These are phyloP conservation scores for Spea hammondii DNA, from an alignment of 2,797 vertebrate species.

Conservation along the genomic window DNA sequence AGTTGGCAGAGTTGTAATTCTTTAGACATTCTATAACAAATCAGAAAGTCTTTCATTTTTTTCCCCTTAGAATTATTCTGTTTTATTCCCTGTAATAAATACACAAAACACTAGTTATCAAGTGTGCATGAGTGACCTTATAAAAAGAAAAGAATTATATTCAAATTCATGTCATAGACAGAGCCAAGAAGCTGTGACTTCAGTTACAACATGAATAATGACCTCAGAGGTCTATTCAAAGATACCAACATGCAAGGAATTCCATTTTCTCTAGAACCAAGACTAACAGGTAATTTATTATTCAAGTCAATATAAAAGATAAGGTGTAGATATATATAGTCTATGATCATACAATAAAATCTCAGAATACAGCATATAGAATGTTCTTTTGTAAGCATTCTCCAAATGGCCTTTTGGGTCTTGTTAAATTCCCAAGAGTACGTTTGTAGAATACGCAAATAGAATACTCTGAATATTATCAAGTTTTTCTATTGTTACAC, in stretches of 20 bases:
- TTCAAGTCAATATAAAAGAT: conserved; percentile 9
- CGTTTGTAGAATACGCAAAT: background rate
- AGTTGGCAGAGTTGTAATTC: too few species aligned
- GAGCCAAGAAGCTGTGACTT: background rate
- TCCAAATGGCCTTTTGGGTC: background rate
- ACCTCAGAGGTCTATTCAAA: conserved; percentile 13
- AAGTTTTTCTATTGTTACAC: conserved; percentile 3
- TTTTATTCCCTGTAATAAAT: background rate
- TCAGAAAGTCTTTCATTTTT: background rate
- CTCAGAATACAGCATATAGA: background rate
- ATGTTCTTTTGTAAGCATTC: background rate
- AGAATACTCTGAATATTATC: background rate
- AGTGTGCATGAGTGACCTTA: conserved; percentile 10
- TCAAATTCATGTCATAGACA: conserved; percentile 18
- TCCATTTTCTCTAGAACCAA: conserved; percentile 16
- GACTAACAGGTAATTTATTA: conserved; percentile 20
- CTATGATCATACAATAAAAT: conserved; percentile 4
- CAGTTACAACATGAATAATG: conserved; percentile 31
- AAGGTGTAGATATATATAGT: conserved; percentile 17
- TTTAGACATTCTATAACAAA: too few species aligned
- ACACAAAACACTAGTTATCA: background rate
- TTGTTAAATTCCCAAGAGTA: background rate
- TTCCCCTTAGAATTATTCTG: background rate
- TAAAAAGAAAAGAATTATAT: background rate
- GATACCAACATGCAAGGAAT: conserved; percentile 27